Evolutionary conservation across 2,888 invertebrate species (phyloP).

Genomic region (Harmothoe impar): DNA sequence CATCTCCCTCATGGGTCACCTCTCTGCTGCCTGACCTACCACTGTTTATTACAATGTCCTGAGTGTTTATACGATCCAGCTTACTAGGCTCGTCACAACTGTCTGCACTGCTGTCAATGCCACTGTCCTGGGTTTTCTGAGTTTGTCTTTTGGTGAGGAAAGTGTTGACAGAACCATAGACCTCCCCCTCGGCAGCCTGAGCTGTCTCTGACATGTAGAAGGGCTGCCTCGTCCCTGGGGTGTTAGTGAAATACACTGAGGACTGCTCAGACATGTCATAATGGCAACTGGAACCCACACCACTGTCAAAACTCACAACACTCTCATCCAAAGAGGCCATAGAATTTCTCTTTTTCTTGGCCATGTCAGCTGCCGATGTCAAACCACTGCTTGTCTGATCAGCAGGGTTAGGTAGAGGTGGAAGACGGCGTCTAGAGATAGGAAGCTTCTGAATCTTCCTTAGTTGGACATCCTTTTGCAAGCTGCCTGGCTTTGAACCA

Average conservation of each 20-base stretch:
- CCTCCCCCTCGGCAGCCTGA: background rate
- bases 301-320: slow-evolving; percentile 63
- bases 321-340: slow-evolving; percentile 63
- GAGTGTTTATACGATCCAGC: background rate
- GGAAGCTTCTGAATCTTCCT: slow-evolving; percentile 41
- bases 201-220: background rate
- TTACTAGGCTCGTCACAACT: slow-evolving; percentile 55
- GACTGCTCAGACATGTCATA: slow-evolving; percentile 49
- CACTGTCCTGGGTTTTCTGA: slow-evolving; percentile 46
- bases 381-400: background rate
- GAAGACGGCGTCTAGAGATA: slow-evolving; percentile 5
- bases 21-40: slow-evolving; percentile 33
- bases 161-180: background rate
- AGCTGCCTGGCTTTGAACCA: background rate
- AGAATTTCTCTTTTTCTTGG: slow-evolving; percentile 58
- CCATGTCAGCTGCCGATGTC: background rate
- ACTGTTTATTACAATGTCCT: background rate
- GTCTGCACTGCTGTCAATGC: slow-evolving; percentile 56
- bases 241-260: slow-evolving; percentile 54
- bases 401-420: background rate
- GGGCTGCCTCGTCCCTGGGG: slow-evolving; percentile 48
- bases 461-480: background rate
- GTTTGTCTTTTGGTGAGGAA: background rate
- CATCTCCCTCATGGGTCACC: background rate
- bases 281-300: slow-evolving; percentile 56